Evolutionary conservation across 2,797 vertebrate species (phyloP).

Genomic region (Avahi laniger): DNA sequence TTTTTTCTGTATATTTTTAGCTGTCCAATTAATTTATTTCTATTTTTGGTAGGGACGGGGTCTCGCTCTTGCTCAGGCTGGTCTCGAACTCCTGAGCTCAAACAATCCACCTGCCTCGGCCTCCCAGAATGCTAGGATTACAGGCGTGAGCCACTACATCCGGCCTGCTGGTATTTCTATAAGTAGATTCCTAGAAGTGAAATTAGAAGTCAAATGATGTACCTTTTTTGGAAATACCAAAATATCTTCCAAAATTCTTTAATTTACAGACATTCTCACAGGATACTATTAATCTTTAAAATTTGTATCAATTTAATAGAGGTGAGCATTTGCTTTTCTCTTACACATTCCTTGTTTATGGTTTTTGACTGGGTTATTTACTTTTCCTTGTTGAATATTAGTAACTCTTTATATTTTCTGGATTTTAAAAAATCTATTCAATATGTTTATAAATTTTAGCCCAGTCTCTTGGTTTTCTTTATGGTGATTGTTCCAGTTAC

Average conservation of each 20-base stretch:
- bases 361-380: not conserved
- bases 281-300: not conserved
- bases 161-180: not conserved
- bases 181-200: not conserved
- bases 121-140: too few species aligned
- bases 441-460: not conserved
- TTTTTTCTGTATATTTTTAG: too few species aligned
- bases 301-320: not conserved
- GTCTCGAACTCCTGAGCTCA: too few species aligned
- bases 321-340: not conserved
- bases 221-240: not conserved
- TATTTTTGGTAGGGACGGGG: too few species aligned
- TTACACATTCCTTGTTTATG: not conserved
- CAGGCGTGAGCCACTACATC: too few species aligned
- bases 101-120: too few species aligned
- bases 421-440: not conserved
- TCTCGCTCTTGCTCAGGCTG: too few species aligned
- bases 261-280: not conserved
- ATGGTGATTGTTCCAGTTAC: not conserved
- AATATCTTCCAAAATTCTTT: slow-evolving; percentile 3
- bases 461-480: not conserved
- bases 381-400: not conserved
- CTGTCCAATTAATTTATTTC: too few species aligned
- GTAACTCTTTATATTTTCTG: not conserved
- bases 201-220: not conserved